phyloP scores from a whole-genome alignment of 2,888 invertebrate species.

The Lasioglossum morio region DNA sequence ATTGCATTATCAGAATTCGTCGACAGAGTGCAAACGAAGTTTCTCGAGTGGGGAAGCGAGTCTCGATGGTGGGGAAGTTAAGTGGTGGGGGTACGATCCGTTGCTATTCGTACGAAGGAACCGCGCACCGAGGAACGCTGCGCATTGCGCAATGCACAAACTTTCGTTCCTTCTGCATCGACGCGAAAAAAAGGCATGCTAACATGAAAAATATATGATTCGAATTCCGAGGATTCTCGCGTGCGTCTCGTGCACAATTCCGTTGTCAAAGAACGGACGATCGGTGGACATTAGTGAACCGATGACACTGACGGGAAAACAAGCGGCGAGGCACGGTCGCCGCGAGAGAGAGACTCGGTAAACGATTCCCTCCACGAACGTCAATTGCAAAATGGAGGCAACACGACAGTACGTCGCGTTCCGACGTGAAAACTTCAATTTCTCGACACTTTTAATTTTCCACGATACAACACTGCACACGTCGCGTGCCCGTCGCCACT shows the following conservation, averaged over 20 bases:
- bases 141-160: slow-evolving; percentile 82
- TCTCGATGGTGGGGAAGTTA: slow-evolving; percentile 26
- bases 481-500: not conserved
- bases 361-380: slow-evolving; percentile 68
- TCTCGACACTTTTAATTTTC: slow-evolving; percentile 32
- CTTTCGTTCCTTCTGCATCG: slow-evolving; percentile 76
- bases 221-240: not conserved
- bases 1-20: not conserved
- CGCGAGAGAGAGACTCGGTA: slow-evolving; percentile 33
- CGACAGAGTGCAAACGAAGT: slow-evolving; percentile 22
- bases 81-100: slow-evolving; percentile 68
- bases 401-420: slow-evolving; percentile 59
- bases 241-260: not conserved
- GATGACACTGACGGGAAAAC: slow-evolving; percentile 23
- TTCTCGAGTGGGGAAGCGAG: slow-evolving; percentile 17
- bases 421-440: slow-evolving; percentile 40
- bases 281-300: not conserved
- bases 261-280: not conserved
- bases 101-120: slow-evolving; percentile 70
- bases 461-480: not conserved
- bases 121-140: slow-evolving; percentile 73
- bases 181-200: slow-evolving; percentile 44
- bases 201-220: slow-evolving; percentile 40
- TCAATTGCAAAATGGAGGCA: slow-evolving; percentile 77
- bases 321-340: slow-evolving; percentile 29